Percentiles rank a stretch among this genome's conserved stretches.
These are phyloP conservation scores for Motacilla tschutschensis DNA, from an alignment of 2,113 vertebrate genomes.

Conservation along the genomic window DNA sequence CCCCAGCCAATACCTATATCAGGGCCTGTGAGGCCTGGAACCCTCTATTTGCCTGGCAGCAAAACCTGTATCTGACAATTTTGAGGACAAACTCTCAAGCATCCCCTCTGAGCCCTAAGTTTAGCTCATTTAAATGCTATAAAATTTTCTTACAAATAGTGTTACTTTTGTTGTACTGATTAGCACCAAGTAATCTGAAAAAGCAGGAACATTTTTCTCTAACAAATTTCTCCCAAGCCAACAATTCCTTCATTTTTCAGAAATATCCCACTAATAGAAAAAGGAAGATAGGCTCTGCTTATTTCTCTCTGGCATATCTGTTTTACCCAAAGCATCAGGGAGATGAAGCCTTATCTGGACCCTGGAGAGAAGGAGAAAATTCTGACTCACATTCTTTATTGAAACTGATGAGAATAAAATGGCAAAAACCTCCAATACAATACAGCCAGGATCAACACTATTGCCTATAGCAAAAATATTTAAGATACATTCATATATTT, in stretches of 20 bases:
- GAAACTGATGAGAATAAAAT: neutral
- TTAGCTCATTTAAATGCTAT: neutral
- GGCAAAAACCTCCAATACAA: rapidly evolving
- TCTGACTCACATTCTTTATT: neutral
- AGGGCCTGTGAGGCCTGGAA: neutral
- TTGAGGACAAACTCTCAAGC: neutral
- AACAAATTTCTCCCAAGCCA: neutral
- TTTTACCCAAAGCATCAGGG: neutral
- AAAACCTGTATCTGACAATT: neutral
- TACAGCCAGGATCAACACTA: neutral
- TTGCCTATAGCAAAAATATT: neutral
- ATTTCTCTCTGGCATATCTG: neutral
- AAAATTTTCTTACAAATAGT: neutral
- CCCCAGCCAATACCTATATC: neutral
- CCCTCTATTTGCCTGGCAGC: neutral
- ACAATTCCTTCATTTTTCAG: neutral
- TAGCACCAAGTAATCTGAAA: neutral
- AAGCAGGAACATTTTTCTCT: neutral
- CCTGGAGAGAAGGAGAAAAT: neutral
- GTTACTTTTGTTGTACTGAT: neutral
- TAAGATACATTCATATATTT: neutral
- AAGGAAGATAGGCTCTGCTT: neutral
- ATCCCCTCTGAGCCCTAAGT: neutral
- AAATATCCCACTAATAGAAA: neutral
- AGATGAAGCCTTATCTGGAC: neutral